phyloP scores from a whole-genome alignment of 2,113 vertebrate species.

The Cygnus atratus region DNA sequence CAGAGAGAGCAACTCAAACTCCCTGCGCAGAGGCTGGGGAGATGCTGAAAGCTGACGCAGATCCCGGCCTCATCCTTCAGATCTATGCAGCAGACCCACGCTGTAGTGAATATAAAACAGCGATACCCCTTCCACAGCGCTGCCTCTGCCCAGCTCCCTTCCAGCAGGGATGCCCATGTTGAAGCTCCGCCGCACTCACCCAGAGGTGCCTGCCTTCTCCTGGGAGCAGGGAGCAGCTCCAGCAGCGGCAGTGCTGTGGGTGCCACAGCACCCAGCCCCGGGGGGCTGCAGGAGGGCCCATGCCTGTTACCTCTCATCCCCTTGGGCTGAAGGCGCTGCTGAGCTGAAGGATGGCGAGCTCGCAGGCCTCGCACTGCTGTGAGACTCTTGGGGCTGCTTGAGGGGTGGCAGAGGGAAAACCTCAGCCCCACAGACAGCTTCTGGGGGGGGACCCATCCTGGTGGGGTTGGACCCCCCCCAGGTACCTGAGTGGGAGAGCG shows the following conservation, averaged over 20 bases:
- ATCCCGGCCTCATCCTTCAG: not conserved
- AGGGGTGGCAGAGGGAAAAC: too few relatives aligned
- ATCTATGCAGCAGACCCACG: not conserved
- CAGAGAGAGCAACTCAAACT: not conserved
- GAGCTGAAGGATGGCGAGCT: not conserved
- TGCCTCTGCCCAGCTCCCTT: rapidly evolving
- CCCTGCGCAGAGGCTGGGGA: too few relatives aligned
- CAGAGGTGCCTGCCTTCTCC: too few relatives aligned
- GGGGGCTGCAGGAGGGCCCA: not conserved
- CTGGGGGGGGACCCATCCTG: not conserved
- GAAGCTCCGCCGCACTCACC: not conserved
- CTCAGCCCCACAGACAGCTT: too few relatives aligned
- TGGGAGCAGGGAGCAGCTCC: too few relatives aligned
- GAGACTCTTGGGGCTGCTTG: too few relatives aligned
- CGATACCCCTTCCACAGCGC: rapidly evolving
- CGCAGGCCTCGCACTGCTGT: not conserved
- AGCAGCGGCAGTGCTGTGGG: too few relatives aligned
- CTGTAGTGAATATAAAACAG: too few relatives aligned
- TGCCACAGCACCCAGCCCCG: not conserved
- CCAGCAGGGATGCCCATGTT: not conserved
- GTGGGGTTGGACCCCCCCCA: too few relatives aligned
- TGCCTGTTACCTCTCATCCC: not conserved
- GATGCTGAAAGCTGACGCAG: not conserved
- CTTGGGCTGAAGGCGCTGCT: not conserved
- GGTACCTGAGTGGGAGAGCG: too few relatives aligned